Base-by-base conservation (phyloP, 2,888 invertebrate genomes). In the Cheilosia impressa region DNA sequence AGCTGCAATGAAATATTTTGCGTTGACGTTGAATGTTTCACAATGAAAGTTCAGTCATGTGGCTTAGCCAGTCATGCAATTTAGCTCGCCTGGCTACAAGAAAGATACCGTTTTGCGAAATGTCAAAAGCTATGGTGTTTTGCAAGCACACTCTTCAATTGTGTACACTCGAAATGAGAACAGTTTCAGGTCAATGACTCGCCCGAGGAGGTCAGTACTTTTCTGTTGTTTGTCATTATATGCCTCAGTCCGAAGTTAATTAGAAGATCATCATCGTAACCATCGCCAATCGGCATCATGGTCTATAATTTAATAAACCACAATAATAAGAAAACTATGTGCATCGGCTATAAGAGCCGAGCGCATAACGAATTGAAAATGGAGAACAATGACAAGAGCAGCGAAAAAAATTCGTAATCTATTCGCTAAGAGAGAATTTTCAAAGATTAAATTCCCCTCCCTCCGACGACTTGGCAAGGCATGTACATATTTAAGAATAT, bases 271-370 rank as follows among this genome's bases (percentile, higher is more conserved):
- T 80, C 47, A 71, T 75, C 45, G 60, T 69, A 43, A 53, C 22
- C 65, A 47, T 69, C 17, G 52, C 65, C 73, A 69, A 52, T 58
- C 72, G 58, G 52, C 60, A 63, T 75, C 69, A 58, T 57, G 38
- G 73, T 71, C 65, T 80, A 76, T 84, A 84, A 76, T 84, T 84
- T 80, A 76, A 80, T 84, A 80, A 60, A 57, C 58, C 65, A 53
- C 58, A 47, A 83, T 50, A 62, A 66, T 38, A 62, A 62, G 27
- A 65, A 75, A 57, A 77, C 9, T 63, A 73, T 52, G 52, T 75
- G 75, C 65, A 76, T 63, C 68, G 50, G 45, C 38, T 45, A 41
- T 68, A 69, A 83, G 68, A 53, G 53, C 27, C 58, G 77, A 75
- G 63, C 55, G 80, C 84, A 80, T 66, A 71, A 71, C 75, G 71